phyloP scores from a whole-genome alignment of 1,140 invertebrate genomes.

The Camponotus vicinus region DNA sequence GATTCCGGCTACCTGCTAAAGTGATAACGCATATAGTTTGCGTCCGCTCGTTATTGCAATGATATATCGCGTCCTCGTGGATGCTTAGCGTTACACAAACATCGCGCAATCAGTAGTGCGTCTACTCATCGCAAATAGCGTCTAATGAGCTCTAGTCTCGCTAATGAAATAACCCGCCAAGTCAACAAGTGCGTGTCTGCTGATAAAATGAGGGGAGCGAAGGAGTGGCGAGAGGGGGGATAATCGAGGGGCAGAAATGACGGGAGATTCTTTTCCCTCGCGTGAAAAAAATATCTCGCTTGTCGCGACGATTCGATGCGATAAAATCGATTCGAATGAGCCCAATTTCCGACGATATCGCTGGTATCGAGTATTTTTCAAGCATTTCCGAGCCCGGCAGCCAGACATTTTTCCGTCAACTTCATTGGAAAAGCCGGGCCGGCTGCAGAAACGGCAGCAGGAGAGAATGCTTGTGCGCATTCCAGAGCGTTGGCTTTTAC shows the following conservation, averaged over 20 bases:
- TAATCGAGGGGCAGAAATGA: neutral
- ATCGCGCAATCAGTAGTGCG: constrained; percentile 40
- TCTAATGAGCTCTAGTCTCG: constrained; percentile 36
- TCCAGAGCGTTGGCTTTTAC: constrained; percentile 50
- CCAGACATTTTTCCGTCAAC: constrained; percentile 32
- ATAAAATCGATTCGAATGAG: constrained; percentile 52
- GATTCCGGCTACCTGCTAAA: neutral
- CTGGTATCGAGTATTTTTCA: constrained; percentile 36
- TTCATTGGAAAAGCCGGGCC: constrained; percentile 8
- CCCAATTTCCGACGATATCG: constrained; percentile 39
- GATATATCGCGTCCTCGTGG: constrained; percentile 33
- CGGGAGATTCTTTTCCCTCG: neutral
- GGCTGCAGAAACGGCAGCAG: neutral
- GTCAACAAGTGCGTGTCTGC: constrained; percentile 9
- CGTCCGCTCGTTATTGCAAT: constrained; percentile 22
- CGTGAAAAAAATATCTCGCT: constrained; percentile 26
- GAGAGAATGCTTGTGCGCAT: neutral
- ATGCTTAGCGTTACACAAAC: constrained; percentile 62
- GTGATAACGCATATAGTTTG: constrained; percentile 17
- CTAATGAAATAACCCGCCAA: constrained; percentile 11
- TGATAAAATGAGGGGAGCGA: constrained; percentile 6
- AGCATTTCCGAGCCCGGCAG: neutral
- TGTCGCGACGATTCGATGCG: neutral
- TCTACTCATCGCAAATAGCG: constrained; percentile 38
- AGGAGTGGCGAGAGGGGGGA: no score